Evolutionary conservation across 1,140 invertebrate genomes (phyloP), one percentile per base, ranked within the genome.

Genomic region (Leptestheria dahalacensis): DNA sequence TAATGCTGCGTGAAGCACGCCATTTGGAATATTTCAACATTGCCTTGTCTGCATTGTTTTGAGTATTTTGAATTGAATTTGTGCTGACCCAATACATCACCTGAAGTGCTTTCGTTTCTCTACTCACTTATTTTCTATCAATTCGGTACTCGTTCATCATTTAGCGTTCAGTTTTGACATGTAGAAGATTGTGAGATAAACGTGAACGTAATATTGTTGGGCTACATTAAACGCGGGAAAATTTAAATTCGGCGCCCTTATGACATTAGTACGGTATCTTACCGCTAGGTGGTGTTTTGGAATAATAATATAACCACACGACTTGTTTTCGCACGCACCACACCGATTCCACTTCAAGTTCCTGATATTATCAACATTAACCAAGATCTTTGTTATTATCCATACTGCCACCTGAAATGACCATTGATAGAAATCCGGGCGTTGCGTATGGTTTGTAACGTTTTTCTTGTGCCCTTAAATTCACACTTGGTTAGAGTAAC

Each of bases 391-490:
- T 9, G 15, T 41, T 9, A 41, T 41, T 9, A 6, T 41, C 33
- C 15, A 41, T 41, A 41, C 15, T 41, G 6, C 15, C 15, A 9
- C 6, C 15, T 41, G 15, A 41, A 41, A 41, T 41, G 33, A 15
- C 15, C 6, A 41, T 41, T 41, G 53, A 55, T 4, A 55, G 53
- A 55, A 55, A 55, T 55, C 33, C 53, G 9, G 53, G 53, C 15
- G 33, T 29, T 25, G 25, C 23, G 11, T 33, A 29, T 1, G 28
- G 53, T 55, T 25, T 20, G n/a, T 47, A 11, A 47, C 46, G n/a
- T 18, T 20, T 52, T 23, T 51, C 20, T 25, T 51, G 11, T 3
- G 26, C 26, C 20, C 11, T 1, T 12, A 29, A 25, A 9, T 3
- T 23, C 18, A 24, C 20, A 4, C 26, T 21, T 20, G 10, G 15